A percentile compares a stretch with the other conserved stretches of the same genome.
phyloP scores from a whole-genome alignment of 2,888 invertebrate genomes.

The Aleiodes alternator region DNA sequence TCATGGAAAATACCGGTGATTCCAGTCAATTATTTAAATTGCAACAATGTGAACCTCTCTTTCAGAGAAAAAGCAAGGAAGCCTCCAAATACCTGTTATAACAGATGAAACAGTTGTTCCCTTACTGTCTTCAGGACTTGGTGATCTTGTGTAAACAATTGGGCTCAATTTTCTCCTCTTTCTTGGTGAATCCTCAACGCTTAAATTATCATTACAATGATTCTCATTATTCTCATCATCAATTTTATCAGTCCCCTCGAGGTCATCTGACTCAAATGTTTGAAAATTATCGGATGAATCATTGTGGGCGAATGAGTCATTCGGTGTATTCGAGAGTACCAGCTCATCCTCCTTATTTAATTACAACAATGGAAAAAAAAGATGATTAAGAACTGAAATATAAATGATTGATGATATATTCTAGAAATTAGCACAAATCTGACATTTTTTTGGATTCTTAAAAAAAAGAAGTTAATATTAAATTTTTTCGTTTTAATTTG shows the following conservation, averaged over 20 bases:
- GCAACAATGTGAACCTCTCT: too few relatives aligned
- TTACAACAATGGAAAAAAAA: slow-evolving; percentile 53
- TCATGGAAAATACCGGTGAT: too few relatives aligned
- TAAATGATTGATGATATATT: neutral
- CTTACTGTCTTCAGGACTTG: slow-evolving; percentile 32
- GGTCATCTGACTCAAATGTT: slow-evolving; percentile 61
- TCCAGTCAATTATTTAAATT: too few relatives aligned
- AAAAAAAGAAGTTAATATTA: too few relatives aligned
- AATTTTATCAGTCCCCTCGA: slow-evolving; percentile 60
- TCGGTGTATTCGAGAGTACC: slow-evolving; percentile 60
- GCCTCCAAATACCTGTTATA: neutral
- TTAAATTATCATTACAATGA: slow-evolving; percentile 65
- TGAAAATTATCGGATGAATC: slow-evolving; percentile 54
- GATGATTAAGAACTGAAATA: neutral
- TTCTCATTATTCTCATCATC: slow-evolving; percentile 65
- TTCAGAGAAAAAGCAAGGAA: too few relatives aligned
- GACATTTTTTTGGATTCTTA: too few relatives aligned
- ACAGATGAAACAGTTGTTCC: neutral
- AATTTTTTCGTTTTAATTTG: too few relatives aligned
- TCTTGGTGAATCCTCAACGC: slow-evolving; percentile 64
- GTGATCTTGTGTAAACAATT: slow-evolving; percentile 69
- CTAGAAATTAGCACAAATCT: too few relatives aligned
- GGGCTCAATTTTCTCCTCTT: slow-evolving; percentile 72
- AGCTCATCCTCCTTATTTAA: slow-evolving; percentile 70
- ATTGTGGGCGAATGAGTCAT: slow-evolving; percentile 59